phyloP scores from a whole-genome alignment of 2,797 vertebrate genomes.

The Anguilla anguilla region DNA sequence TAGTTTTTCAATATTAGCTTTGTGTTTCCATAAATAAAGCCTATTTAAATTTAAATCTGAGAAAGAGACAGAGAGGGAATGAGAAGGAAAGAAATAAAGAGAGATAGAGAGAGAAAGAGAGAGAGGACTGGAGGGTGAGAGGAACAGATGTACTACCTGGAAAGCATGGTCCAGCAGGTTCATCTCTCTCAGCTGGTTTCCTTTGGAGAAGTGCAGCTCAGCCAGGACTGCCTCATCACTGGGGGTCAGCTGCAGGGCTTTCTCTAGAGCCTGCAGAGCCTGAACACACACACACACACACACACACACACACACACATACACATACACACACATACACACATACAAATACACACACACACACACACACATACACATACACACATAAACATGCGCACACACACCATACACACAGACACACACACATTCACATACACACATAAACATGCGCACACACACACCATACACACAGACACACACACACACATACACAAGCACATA shows the following conservation, averaged over 20 bases:
- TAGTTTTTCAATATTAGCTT: background rate
- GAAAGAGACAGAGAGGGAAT: background rate
- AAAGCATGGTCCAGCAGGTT: slow-evolving; percentile 90
- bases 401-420: background rate
- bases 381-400: background rate
- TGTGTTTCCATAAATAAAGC: background rate
- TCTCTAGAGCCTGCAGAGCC: slow-evolving; percentile 86
- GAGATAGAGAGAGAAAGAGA: background rate
- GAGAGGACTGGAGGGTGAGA: background rate
- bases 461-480: background rate
- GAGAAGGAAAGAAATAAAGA: background rate
- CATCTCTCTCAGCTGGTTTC: slow-evolving; percentile 94
- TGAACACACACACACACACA: slow-evolving; percentile 56
- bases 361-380: background rate
- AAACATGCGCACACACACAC: background rate
- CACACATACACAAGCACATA: background rate
- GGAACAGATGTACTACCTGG: slow-evolving; percentile 69
- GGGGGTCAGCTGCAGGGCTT: slow-evolving; percentile 86
- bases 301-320: slow-evolving; percentile 14
- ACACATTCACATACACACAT: background rate
- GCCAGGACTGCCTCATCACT: slow-evolving; percentile 82
- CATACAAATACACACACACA: background rate
- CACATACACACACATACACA: background rate
- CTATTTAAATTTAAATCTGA: too few species aligned
- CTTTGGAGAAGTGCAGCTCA: slow-evolving; percentile 96